phyloP scores from a whole-genome alignment of 1,140 invertebrate genomes.

The Drosophila nikananu region DNA sequence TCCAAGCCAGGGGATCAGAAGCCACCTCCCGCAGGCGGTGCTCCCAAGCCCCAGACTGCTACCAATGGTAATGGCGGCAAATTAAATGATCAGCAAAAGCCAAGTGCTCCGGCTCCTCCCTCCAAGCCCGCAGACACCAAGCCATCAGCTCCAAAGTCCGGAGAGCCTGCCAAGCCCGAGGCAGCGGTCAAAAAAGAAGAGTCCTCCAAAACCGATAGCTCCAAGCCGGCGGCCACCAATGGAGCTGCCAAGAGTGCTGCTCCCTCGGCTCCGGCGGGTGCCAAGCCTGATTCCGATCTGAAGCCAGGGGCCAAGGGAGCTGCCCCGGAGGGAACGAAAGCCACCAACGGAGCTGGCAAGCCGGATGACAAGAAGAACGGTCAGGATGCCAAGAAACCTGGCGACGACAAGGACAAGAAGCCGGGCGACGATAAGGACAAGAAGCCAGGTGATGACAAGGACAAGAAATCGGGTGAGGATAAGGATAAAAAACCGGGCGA shows the following conservation, averaged over 20 bases:
- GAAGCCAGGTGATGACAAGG: conserved; percentile 45
- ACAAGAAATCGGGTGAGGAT: conserved; percentile 55
- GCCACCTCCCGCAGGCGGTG: conserved; percentile 34
- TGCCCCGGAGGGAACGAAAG: conserved; percentile 63
- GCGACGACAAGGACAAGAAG: conserved; percentile 61
- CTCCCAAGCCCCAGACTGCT: conserved; percentile 52
- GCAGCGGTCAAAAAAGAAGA: conserved; percentile 79
- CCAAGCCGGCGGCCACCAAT: conserved; percentile 50
- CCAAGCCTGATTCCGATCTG: conserved; percentile 65
- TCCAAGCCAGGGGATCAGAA: conserved; percentile 58
- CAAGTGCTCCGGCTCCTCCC: conserved; percentile 77
- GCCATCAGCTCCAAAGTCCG: conserved; percentile 69
- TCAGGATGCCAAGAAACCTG: conserved; percentile 47
- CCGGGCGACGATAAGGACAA: conserved; percentile 54
- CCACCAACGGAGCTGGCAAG: conserved; percentile 59
- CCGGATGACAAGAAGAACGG: conserved; percentile 72
- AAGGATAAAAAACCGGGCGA: conserved; percentile 33
- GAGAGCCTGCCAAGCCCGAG: conserved; percentile 68
- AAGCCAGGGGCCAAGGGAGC: conserved; percentile 36
- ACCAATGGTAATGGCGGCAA: conserved; percentile 37
- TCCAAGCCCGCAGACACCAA: conserved; percentile 69
- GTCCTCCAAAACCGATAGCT: conserved; percentile 59
- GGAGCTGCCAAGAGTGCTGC: conserved; percentile 70
- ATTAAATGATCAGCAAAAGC: conserved; percentile 51
- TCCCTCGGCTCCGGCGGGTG: conserved; percentile 68